Evolutionary conservation across 2,888 invertebrate species (phyloP), one percentile per base, ranked within the genome.

Genomic region (Acanthococcus lagerstroemiae): DNA sequence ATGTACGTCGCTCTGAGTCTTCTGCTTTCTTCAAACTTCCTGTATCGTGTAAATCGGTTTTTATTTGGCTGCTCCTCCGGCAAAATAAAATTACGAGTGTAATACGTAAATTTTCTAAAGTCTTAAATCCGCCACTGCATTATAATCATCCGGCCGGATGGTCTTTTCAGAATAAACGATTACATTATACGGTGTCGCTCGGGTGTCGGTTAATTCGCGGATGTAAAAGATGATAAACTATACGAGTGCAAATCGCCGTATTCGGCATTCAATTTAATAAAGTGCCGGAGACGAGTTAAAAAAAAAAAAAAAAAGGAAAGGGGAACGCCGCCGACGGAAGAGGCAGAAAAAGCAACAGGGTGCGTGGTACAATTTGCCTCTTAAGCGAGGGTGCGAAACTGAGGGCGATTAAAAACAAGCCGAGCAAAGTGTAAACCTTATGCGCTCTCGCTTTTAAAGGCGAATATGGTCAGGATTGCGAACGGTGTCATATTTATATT

Each of bases 391-490:
- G 61, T 61, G 61, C 61, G 48, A 61, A 60, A 60, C 44, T 60
- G 45, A 61, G 61, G 61, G 61, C 50, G 61, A 61, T 61, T 61
- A 61, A 61, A 61, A 61, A 61, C 48, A 61, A 61, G 50, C 61
- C 50, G 52, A 61, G 52, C 27, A 50, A 52, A 50, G 37, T 61
- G 61, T 52, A 26, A 50, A 61, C 17, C 52, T 52, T 61, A 48
- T 30, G 30, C 61, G 30, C 17, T 25, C 17, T 21, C 37, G 45
- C 45, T 57, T 57, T 57, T 57, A 30, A 57, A 21, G 44, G 30
- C 57, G 25, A 22, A 50, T 27, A 37, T 17, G 48, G 46, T 46
- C 26, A 17, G 25, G 25, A 60, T 25, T 24, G 46, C 5, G 17
- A 19, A 60, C 60, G 45, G 48, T 45, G 60, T 60, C 60, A 60